Evolutionary conservation across 2,888 invertebrate genomes (phyloP).

Genomic region (Megastigmus dorsalis): DNA sequence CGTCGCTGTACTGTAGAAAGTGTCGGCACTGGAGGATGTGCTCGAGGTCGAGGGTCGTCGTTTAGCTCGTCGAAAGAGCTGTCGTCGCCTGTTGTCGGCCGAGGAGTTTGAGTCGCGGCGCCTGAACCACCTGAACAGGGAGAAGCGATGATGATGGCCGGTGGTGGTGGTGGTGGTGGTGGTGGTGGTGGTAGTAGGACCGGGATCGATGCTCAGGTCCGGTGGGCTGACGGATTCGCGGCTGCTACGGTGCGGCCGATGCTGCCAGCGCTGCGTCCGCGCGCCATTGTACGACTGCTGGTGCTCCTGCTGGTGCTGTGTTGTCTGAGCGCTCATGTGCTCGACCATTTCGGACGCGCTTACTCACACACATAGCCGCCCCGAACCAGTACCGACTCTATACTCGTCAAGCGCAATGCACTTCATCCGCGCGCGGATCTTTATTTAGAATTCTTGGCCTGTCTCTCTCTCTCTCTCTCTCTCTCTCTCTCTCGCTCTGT

Average conservation of each 20-base stretch:
- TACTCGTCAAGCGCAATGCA: slow-evolving; percentile 38
- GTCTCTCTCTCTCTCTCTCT: not conserved
- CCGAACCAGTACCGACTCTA: slow-evolving; percentile 9
- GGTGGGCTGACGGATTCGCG: not conserved
- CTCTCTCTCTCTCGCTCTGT: not conserved
- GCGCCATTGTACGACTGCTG: slow-evolving; percentile 61
- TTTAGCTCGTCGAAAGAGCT: slow-evolving; percentile 34
- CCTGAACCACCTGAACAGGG: slow-evolving; percentile 85
- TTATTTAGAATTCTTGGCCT: slow-evolving; percentile 53
- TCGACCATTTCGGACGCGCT: slow-evolving; percentile 56
- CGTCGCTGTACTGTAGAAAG: slow-evolving; percentile 83
- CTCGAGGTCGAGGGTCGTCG: slow-evolving; percentile 63
- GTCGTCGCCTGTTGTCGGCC: slow-evolving; percentile 1
- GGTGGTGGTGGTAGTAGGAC: slow-evolving; percentile 3
- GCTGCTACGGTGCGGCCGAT: not conserved
- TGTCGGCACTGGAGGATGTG: slow-evolving; percentile 78
- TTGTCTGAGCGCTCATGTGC: slow-evolving; percentile 48
- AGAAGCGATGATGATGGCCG: slow-evolving; percentile 75
- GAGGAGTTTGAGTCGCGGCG: slow-evolving; percentile 72
- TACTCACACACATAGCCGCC: slow-evolving; percentile 54
- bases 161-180: slow-evolving; percentile 17
- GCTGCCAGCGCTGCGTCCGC: slow-evolving; percentile 52
- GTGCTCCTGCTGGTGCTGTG: slow-evolving; percentile 56
- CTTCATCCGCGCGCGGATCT: slow-evolving; percentile 52
- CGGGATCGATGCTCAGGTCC: not conserved